Base-by-base conservation (phyloP, 2,888 invertebrate species). In the Chaetogeoica ovagalla region DNA sequence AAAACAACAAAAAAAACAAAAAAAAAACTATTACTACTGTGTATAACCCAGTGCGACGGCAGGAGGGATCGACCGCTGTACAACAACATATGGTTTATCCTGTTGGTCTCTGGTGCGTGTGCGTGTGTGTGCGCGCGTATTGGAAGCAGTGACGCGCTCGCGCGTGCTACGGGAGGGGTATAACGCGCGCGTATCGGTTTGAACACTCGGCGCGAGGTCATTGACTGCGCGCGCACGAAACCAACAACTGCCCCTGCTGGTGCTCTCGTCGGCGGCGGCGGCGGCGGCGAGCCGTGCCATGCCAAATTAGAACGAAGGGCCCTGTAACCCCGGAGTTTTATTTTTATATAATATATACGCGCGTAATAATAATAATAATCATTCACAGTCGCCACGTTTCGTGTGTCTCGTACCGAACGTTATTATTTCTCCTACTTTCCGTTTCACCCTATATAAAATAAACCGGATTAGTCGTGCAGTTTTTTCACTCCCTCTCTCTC, bases 281-380 rank as follows among this genome's bases (percentile, higher is more conserved):
- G n/a, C n/a, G n/a, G n/a, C n/a, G n/a, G n/a, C n/a, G n/a, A n/a
- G n/a, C n/a, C n/a, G n/a, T n/a, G 69, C 77, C 77, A n/a, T 79
- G 79, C 79, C 79, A 79, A 79, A 79, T 79, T 79, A 79, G 70
- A 79, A 79, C 79, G 69, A n/a, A 68, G 77, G 70, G 30, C 2
- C 4, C 30, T 30, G 30, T 79, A 79, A 79, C 79, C 79, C 79
- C 79, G 71, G 30, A 79, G 79, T 79, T 79, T 79, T 79, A 79
- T 79, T 79, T 79, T n/a, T 63, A 57, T 30, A 30, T 30, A n/a
- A 2, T 30, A 30, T 30, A 30, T 79, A 76, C 69, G 52, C 77
- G 69, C 30, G 30, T 30, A 30, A 30, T 30, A 30, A 30, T 30
- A 30, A 30, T 30, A 30, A 30, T 30, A 30, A 71, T 70, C 79